These are phyloP conservation scores for Dolichoris vasculosae DNA, from an alignment of 1,140 invertebrate species.

Conservation along the genomic window DNA sequence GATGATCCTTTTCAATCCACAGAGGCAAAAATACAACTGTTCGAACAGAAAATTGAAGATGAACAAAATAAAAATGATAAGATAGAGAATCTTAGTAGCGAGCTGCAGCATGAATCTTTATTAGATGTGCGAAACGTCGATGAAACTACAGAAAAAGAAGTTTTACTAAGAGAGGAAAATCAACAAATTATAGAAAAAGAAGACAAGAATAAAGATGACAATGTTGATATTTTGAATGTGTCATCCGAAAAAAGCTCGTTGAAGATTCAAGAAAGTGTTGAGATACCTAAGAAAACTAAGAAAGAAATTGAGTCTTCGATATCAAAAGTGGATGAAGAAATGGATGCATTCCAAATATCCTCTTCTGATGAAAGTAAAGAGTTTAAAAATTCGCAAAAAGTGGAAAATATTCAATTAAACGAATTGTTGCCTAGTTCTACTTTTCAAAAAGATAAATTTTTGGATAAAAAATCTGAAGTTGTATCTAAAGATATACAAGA, in stretches of 20 bases:
- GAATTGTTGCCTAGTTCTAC: not conserved
- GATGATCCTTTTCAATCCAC: not conserved
- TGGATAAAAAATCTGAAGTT: not conserved
- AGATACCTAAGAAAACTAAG: not conserved
- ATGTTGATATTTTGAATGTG: not conserved
- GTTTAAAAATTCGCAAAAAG: not conserved
- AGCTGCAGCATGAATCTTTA: not conserved
- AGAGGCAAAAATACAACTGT: not conserved
- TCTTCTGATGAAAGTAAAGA: not conserved
- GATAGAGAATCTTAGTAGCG: not conserved
- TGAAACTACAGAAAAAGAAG: not conserved
- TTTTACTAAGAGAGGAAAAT: not conserved
- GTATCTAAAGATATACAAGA: not conserved
- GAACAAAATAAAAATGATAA: not conserved
- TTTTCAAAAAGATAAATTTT: constrained; percentile 1
- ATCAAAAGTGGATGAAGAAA: constrained; percentile 3
- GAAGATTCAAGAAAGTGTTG: not conserved
- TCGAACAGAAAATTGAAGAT: not conserved
- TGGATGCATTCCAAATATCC: not conserved
- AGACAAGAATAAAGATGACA: not conserved
- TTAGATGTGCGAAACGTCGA: constrained; percentile 13
- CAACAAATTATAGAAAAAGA: not conserved
- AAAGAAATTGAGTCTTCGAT: not conserved
- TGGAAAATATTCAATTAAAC: not conserved
- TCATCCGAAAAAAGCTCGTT: not conserved